Percentiles rank a stretch among this genome's conserved stretches.
phyloP scores from a whole-genome alignment of 2,888 invertebrate species.

The Tubulanus polymorphus region DNA sequence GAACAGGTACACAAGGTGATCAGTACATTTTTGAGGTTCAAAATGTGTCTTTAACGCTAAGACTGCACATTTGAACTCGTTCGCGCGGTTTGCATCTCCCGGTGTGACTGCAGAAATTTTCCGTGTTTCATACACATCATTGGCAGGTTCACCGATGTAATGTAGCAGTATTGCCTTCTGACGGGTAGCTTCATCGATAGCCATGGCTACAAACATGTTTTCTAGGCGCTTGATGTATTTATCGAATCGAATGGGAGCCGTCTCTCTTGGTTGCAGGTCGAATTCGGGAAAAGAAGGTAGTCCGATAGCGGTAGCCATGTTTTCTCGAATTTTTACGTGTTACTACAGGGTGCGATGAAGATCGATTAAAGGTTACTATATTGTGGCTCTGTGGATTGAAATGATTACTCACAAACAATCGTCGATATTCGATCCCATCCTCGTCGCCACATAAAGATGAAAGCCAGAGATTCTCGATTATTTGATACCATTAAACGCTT shows the following conservation, averaged over 20 bases:
- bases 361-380: no score
- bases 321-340: no score
- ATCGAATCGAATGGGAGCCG: background rate
- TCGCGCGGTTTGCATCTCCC: background rate
- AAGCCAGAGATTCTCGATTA: no score
- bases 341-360: no score
- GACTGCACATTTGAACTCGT: background rate
- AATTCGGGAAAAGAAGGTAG: background rate
- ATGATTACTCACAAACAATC: no score
- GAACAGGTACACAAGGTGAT: slow-evolving; percentile 10
- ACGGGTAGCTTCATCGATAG: background rate
- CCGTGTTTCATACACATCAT: background rate
- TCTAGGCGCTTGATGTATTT: background rate
- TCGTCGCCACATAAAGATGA: no score
- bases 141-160: background rate
- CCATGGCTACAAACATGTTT: background rate
- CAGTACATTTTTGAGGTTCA: slow-evolving; percentile 12
- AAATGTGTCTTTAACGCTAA: background rate
- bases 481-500: no score
- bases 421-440: no score
- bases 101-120: background rate
- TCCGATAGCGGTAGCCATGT: background rate
- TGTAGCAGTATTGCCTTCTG: background rate
- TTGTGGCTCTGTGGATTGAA: no score
- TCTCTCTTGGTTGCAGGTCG: background rate